Conservation (phyloP, 53 echinoderm and acorn worm species). For the Arbacia lixula region DNA sequence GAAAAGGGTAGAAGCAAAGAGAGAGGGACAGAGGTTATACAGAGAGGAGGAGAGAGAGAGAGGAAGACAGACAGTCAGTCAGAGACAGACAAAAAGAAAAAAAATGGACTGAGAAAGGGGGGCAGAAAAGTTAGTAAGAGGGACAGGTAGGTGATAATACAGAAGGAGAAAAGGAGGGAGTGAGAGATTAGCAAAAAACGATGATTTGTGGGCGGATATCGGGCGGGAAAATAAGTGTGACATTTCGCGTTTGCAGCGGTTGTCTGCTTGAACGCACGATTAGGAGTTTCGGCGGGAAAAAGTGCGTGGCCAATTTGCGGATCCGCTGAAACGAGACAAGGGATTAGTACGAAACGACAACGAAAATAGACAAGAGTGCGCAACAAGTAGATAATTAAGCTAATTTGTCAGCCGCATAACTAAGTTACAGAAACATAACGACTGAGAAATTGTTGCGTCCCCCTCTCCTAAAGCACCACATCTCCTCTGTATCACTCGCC, state of each 20-base stretch:
- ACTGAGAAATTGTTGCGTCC: too few species aligned
- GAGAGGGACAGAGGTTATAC: too few species aligned
- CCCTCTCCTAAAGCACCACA: too few species aligned
- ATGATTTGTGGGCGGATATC: constrained; percentile 10
- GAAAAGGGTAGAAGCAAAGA: too few species aligned
- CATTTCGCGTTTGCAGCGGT: constrained; percentile 41
- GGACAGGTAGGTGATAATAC: too few species aligned
- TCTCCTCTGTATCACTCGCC: too few species aligned
- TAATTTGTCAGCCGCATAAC: too few species aligned
- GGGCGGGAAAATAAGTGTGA: constrained; percentile 8
- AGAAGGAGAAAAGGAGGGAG: not conserved
- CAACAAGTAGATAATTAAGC: constrained; percentile 26
- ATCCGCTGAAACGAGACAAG: constrained; percentile 32
- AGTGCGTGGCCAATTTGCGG: constrained; percentile 40
- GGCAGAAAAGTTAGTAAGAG: not conserved
- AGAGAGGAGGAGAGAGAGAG: too few species aligned
- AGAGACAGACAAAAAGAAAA: too few species aligned
- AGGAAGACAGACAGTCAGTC: too few species aligned
- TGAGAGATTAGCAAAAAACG: not conserved
- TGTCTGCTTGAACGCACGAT: constrained; percentile 50
- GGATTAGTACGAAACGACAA: not conserved
- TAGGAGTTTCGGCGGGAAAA: constrained; percentile 38
- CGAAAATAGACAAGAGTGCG: constrained; percentile 4
- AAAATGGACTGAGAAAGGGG: not conserved
- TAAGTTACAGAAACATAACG: too few species aligned